Evolutionary conservation across 2,888 invertebrate genomes (phyloP).

Genomic region (Rosalia funebris): DNA sequence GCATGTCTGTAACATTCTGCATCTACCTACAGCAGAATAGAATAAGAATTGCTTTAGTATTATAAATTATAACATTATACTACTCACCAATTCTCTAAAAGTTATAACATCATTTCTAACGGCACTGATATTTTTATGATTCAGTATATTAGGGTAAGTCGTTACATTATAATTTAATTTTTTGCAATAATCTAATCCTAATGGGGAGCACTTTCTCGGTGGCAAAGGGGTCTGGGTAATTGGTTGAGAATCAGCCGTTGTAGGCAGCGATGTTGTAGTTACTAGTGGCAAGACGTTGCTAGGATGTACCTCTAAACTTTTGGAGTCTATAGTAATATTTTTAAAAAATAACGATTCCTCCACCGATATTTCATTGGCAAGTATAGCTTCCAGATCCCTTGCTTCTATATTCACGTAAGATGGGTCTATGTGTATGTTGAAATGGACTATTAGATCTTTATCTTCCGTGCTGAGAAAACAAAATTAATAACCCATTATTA

Average conservation of each 20-base stretch:
- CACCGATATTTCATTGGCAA: conserved; percentile 73
- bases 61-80: no score
- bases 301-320: conserved; percentile 74
- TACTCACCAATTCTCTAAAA: conserved; percentile 68
- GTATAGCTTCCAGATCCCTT: conserved; percentile 72
- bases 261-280: conserved; percentile 60
- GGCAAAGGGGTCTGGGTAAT: conserved; percentile 70
- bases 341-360: conserved; percentile 70
- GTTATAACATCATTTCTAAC: conserved; percentile 81
- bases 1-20: conserved; percentile 90
- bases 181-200: conserved; percentile 77
- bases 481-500: no score
- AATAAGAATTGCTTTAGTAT: no score
- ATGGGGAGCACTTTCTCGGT: conserved; percentile 73
- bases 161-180: conserved; percentile 81
- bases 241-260: conserved; percentile 57
- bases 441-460: conserved; percentile 82
- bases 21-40: conserved; percentile 77
- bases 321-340: conserved; percentile 73
- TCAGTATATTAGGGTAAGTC: conserved; percentile 84
- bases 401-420: conserved; percentile 67
- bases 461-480: conserved; percentile 74
- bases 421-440: conserved; percentile 87
- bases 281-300: conserved; percentile 58
- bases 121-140: conserved; percentile 71